Conservation (phyloP, 2,113 vertebrate species). For the Micronisus gabar region DNA sequence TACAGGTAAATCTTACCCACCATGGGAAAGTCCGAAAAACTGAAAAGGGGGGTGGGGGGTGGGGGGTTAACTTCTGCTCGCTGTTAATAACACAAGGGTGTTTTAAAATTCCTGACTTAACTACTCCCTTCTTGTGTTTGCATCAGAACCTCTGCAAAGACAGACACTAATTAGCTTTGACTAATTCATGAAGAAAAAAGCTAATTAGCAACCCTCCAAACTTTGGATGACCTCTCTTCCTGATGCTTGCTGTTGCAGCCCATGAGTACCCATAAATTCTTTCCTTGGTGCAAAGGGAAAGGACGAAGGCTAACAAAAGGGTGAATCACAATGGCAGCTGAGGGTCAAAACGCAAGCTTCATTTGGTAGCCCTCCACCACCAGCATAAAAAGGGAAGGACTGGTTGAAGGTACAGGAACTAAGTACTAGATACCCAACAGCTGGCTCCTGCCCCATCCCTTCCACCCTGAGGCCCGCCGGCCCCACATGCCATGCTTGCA, state of each 20-base stretch:
- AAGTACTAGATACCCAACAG: background rate
- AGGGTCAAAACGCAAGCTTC: background rate
- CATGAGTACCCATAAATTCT: background rate
- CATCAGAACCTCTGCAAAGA: conserved; percentile 11
- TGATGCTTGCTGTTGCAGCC: background rate
- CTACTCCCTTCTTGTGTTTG: background rate
- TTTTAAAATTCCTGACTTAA: background rate
- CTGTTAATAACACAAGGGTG: background rate
- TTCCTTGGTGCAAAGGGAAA: background rate
- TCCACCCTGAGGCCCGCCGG: background rate
- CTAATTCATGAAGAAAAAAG: conserved; percentile 57
- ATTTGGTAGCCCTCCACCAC: background rate
- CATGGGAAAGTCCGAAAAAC: background rate
- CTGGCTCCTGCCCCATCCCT: background rate
- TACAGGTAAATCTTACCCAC: background rate
- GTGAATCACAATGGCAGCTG: background rate
- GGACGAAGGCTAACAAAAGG: background rate
- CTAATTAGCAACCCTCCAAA: conserved; percentile 49
- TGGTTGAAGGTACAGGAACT: background rate
- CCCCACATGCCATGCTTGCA: background rate
- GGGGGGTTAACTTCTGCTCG: background rate
- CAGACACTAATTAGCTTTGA: conserved; percentile 46
- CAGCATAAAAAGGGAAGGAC: background rate
- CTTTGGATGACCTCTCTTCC: conserved; percentile 27
- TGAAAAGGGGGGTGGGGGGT: background rate